phyloP scores from a whole-genome alignment of 2,797 vertebrate species.

The Dermochelys coriacea region DNA sequence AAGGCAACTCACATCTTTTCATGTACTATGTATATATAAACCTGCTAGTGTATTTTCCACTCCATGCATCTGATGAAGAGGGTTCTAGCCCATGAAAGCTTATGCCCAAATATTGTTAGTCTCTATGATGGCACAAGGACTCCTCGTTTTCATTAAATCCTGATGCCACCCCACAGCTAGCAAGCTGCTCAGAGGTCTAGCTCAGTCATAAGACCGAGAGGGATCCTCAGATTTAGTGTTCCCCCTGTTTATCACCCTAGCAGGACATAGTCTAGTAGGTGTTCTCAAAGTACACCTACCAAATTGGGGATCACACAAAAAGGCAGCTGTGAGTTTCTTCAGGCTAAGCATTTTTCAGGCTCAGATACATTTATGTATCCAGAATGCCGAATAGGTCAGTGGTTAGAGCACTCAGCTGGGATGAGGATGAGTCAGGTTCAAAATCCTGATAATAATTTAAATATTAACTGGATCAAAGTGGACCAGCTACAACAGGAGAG shows the following conservation, averaged over 20 bases:
- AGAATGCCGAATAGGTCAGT: neutral
- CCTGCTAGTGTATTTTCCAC: too few species aligned
- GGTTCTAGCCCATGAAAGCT: too few species aligned
- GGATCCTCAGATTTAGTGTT: neutral
- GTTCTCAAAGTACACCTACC: neutral
- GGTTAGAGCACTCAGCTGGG: neutral
- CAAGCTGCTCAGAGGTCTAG: neutral
- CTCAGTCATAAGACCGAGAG: neutral
- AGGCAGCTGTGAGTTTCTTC: neutral
- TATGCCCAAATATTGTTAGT: too few species aligned
- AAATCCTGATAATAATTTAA: neutral
- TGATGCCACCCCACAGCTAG: neutral
- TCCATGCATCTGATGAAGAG: too few species aligned
- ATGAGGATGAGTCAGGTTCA: neutral
- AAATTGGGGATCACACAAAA: neutral
- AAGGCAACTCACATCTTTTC: too few species aligned
- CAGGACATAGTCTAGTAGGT: neutral
- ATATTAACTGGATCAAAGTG: neutral
- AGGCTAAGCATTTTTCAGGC: neutral
- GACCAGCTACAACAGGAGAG: neutral
- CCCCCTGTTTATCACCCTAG: neutral
- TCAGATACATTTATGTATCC: neutral
- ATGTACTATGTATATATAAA: too few species aligned
- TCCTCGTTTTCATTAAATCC: too few species aligned
- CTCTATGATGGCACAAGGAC: too few species aligned